Conservation (phyloP, 2,888 invertebrate genomes). For the Drosophila melanosoma region DNA sequence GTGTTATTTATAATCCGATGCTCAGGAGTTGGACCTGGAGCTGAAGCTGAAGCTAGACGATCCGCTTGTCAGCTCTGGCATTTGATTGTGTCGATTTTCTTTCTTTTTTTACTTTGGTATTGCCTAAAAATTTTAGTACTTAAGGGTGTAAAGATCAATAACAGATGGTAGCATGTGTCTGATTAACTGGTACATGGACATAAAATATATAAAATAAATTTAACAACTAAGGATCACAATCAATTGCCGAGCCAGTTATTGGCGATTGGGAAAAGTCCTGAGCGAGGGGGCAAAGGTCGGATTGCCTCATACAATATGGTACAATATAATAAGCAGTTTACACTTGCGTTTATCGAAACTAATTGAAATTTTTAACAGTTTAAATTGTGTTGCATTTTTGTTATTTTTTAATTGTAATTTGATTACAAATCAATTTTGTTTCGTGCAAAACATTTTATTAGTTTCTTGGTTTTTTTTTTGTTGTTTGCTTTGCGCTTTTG, state of each 20-base stretch:
- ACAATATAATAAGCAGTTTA: constrained; percentile 33
- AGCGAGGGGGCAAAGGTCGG: neutral
- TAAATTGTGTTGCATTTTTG: constrained; percentile 14
- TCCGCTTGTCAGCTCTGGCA: constrained; percentile 3
- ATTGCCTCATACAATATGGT: constrained; percentile 16
- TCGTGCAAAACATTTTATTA: constrained; percentile 39
- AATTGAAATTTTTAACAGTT: constrained; percentile 49
- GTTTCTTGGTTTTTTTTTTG: constrained; percentile 10
- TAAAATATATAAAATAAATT: constrained; percentile 23
- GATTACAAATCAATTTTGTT: constrained; percentile 71
- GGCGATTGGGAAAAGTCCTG: constrained; percentile 7
- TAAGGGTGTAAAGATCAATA: constrained; percentile 28
- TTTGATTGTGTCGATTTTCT: constrained; percentile 23
- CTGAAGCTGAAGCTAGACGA: neutral
- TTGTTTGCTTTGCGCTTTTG: constrained; percentile 38
- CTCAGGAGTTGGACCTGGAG: neutral
- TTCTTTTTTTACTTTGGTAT: constrained; percentile 13
- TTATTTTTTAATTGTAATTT: constrained; percentile 72
- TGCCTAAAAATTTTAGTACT: constrained; percentile 51
- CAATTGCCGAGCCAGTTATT: constrained; percentile 20
- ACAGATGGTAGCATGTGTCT: constrained; percentile 15
- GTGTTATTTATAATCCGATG: constrained; percentile 7
- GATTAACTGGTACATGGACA: constrained; percentile 21
- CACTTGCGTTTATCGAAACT: constrained; percentile 24
- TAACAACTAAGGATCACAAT: constrained; percentile 47